Conservation (phyloP, 2,113 vertebrate species). For the Sphyrna mokarran region DNA sequence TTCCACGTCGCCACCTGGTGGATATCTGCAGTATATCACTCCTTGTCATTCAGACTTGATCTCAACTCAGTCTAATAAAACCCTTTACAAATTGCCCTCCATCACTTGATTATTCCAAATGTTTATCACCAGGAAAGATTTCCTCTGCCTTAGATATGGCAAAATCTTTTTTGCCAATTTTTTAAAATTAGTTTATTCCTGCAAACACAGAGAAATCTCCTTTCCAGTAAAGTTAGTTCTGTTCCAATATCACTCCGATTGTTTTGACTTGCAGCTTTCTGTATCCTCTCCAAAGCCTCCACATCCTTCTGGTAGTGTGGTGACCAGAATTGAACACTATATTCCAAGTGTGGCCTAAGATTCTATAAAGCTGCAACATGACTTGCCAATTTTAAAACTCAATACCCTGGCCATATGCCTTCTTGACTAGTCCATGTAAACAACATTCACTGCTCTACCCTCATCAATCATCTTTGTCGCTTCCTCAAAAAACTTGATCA, state of each 20-base stretch:
- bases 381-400: no score
- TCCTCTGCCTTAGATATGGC: not conserved
- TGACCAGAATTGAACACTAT: no score
- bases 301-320: no score
- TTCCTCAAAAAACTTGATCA: no score
- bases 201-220: not conserved
- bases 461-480: no score
- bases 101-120: not conserved
- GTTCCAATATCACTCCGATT: not conserved
- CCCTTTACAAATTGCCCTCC: not conserved
- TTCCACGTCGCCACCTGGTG: not conserved
- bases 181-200: not conserved
- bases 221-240: not conserved
- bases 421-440: no score
- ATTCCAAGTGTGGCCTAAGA: no score
- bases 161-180: not conserved
- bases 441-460: no score
- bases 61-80: not conserved
- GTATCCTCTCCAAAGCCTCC: no score
- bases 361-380: no score
- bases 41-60: not conserved
- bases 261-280: not conserved
- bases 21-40: not conserved
- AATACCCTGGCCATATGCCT: no score
- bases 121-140: not conserved